Percentiles rank a stretch among this genome's conserved stretches.
Conservation (phyloP, 2,888 invertebrate genomes). For the Lottia gigantea region DNA sequence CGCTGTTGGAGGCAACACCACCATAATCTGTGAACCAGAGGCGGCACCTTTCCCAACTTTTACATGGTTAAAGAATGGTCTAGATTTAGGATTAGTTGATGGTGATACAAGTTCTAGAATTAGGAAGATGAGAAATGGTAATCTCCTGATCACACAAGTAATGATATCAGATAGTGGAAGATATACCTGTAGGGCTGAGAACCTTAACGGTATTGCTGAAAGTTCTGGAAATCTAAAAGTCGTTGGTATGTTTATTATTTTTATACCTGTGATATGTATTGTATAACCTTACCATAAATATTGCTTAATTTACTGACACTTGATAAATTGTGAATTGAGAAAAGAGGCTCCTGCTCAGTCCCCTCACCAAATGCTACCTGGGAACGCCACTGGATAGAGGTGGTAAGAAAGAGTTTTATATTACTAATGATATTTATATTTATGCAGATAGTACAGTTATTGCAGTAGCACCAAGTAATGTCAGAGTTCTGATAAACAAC, state of each 20-base stretch:
- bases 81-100: slow-evolving; percentile 32
- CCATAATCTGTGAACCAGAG: slow-evolving; percentile 91
- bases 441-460: slow-evolving; percentile 43
- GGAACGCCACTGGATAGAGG: no score
- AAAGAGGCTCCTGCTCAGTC: no score
- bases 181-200: slow-evolving; percentile 58
- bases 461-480: slow-evolving; percentile 38
- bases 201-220: slow-evolving; percentile 45
- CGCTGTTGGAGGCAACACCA: slow-evolving; percentile 89
- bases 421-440: neutral
- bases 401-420: no score
- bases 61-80: slow-evolving; percentile 58
- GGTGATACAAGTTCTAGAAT: slow-evolving; percentile 33
- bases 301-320: no score
- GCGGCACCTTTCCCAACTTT: slow-evolving; percentile 83
- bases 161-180: slow-evolving; percentile 43
- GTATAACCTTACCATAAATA: neutral
- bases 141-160: slow-evolving; percentile 79
- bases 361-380: no score
- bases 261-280: neutral
- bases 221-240: slow-evolving; percentile 47
- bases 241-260: slow-evolving; percentile 41
- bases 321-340: no score
- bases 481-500: slow-evolving; percentile 46
- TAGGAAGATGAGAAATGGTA: slow-evolving; percentile 85